phyloP scores from a whole-genome alignment of 2,113 vertebrate genomes.

The Phalacrocorax carbo region DNA sequence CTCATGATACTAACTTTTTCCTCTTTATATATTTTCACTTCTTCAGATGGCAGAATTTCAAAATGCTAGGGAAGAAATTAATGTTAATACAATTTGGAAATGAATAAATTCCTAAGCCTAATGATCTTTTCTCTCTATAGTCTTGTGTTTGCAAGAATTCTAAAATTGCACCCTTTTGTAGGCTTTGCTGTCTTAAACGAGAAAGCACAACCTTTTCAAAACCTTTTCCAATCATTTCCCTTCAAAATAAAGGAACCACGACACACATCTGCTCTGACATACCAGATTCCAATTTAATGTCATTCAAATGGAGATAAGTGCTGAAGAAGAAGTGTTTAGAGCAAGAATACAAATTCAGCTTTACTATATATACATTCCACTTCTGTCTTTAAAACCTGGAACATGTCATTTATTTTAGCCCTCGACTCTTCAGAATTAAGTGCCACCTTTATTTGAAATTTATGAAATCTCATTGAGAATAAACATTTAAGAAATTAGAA shows the following conservation, averaged over 20 bases:
- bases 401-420: not conserved
- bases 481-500: not conserved
- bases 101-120: not conserved
- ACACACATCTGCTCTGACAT: not conserved
- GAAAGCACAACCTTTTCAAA: constrained; percentile 14
- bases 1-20: not conserved
- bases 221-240: not conserved
- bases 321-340: not conserved
- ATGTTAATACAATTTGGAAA: not conserved
- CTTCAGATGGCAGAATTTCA: not conserved
- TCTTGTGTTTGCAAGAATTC: not conserved
- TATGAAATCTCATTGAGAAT: not conserved
- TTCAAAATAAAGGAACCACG: not conserved
- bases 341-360: not conserved
- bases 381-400: not conserved
- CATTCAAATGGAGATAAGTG: constrained; percentile 20
- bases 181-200: not conserved
- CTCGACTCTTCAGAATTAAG: not conserved
- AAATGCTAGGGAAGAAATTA: not conserved
- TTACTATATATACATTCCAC: not conserved
- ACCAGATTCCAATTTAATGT: not conserved
- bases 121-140: not conserved
- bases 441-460: not conserved
- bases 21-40: not conserved
- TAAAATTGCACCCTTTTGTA: not conserved